phyloP scores from a whole-genome alignment of 2,888 invertebrate genomes.

The Panzeria rudis region DNA sequence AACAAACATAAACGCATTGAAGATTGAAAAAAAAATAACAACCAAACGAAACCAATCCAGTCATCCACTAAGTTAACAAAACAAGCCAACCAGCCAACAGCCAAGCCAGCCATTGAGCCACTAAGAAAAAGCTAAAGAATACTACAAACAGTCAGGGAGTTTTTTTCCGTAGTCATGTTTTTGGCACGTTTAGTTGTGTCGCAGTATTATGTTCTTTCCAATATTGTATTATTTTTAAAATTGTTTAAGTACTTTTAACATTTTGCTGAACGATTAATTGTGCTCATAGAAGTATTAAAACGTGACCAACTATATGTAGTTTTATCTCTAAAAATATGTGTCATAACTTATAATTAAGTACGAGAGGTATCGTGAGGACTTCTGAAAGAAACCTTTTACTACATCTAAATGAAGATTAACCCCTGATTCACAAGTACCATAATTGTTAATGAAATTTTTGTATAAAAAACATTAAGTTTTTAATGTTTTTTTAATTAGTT shows the following conservation, averaged over 20 bases:
- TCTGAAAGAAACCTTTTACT: no score
- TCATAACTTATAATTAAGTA: not conserved
- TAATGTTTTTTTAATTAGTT: no score
- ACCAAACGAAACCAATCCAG: conserved; percentile 45
- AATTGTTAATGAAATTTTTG: no score
- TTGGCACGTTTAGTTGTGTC: conserved; percentile 68
- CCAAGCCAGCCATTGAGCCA: conserved; percentile 13
- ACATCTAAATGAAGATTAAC: no score
- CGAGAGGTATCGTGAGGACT: no score
- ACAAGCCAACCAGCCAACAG: conserved; percentile 8
- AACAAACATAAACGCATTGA: conserved; percentile 52
- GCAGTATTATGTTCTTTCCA: conserved; percentile 67
- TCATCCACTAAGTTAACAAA: conserved; percentile 17
- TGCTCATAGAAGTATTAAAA: conserved; percentile 23
- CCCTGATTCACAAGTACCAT: no score
- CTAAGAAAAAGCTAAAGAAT: conserved; percentile 1
- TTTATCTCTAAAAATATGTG: not conserved
- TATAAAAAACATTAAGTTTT: no score
- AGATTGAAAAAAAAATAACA: conserved; percentile 8
- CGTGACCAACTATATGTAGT: conserved; percentile 37
- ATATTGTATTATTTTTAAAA: conserved; percentile 46
- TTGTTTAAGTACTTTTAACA: conserved; percentile 32
- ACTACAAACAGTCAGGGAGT: conserved; percentile 38
- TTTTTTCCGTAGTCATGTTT: conserved; percentile 63
- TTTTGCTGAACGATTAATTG: conserved; percentile 56